phyloP scores from a whole-genome alignment of 2,888 invertebrate genomes.

The Nasonia oneida region DNA sequence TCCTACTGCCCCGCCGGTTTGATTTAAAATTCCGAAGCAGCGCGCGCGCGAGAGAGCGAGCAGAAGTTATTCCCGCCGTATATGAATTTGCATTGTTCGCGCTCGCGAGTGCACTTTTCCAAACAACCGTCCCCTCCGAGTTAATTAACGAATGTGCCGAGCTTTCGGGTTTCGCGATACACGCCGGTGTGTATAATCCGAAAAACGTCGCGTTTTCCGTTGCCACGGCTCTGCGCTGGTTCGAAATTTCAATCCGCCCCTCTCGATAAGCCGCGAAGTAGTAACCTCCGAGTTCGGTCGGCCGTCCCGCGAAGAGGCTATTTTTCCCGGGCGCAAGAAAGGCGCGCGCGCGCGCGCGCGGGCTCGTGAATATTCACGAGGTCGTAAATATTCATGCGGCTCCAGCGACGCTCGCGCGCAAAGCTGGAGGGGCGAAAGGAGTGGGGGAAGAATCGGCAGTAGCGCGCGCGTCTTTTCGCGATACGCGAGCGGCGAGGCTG shows the following conservation, averaged over 20 bases:
- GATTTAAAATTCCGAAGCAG: neutral
- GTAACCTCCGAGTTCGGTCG: neutral
- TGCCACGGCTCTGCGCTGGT: neutral
- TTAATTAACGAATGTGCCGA: neutral
- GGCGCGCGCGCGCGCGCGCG: slow-evolving; percentile 60
- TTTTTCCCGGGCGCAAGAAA: neutral
- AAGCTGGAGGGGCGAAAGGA: neutral
- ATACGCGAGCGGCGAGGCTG: neutral
- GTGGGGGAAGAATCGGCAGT: neutral
- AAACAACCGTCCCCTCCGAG: neutral
- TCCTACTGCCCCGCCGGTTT: neutral
- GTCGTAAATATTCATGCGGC: slow-evolving; percentile 71
- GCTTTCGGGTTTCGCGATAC: neutral
- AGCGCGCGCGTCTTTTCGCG: slow-evolving; percentile 19
- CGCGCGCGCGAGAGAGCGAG: neutral
- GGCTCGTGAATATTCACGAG: slow-evolving; percentile 72
- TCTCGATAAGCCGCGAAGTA: no score
- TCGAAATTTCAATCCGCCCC: neutral
- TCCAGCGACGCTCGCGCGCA: slow-evolving; percentile 60
- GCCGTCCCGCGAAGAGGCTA: neutral
- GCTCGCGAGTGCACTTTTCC: no score
- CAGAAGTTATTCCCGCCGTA: neutral
- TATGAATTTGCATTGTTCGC: slow-evolving; percentile 49
- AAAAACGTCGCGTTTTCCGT: neutral
- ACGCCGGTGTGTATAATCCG: neutral